Percentiles rank a stretch among this genome's conserved stretches.
Conservation (phyloP, 2,888 invertebrate genomes). For the Parnassius glacialis region DNA sequence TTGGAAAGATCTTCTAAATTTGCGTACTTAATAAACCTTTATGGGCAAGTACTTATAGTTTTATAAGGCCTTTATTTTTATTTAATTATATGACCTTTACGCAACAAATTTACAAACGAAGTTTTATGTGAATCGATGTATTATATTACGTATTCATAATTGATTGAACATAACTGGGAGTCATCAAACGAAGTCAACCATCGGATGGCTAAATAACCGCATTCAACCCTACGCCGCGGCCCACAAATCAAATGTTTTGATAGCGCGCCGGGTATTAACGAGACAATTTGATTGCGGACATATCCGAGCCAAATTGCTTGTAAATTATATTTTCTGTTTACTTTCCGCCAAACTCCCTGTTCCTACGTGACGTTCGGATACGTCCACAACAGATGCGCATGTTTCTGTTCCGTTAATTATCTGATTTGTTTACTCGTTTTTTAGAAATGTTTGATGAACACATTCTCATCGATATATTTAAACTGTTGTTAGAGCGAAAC, state of each 20-base stretch:
- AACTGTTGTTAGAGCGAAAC: slow-evolving; percentile 23
- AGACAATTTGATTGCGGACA: slow-evolving; percentile 82
- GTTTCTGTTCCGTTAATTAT: slow-evolving; percentile 70
- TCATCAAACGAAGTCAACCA: slow-evolving; percentile 65
- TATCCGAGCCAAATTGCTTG: slow-evolving; percentile 80
- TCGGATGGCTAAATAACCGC: slow-evolving; percentile 70
- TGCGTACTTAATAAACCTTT: too few relatives aligned
- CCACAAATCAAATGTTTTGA: slow-evolving; percentile 82
- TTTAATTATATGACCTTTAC: too few relatives aligned
- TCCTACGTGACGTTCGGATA: slow-evolving; percentile 57
- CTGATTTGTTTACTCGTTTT: slow-evolving; percentile 58
- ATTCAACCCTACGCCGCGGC: slow-evolving; percentile 55
- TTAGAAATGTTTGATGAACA: slow-evolving; percentile 49
- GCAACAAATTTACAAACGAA: slow-evolving; percentile 14
- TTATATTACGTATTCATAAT: slow-evolving; percentile 32
- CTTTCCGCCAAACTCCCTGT: slow-evolving; percentile 77
- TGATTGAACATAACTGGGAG: slow-evolving; percentile 68
- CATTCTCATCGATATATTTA: slow-evolving; percentile 36
- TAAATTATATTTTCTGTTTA: slow-evolving; percentile 82
- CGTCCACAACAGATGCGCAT: slow-evolving; percentile 63
- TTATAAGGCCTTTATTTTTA: too few relatives aligned
- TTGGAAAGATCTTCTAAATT: too few relatives aligned
- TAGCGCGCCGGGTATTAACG: slow-evolving; percentile 78
- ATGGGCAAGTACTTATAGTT: too few relatives aligned
- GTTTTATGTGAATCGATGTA: slow-evolving; percentile 26